Percentiles rank a stretch among this genome's conserved stretches.
Evolutionary conservation across 1,140 invertebrate species (phyloP).

Genomic region (Aethina tumida): DNA sequence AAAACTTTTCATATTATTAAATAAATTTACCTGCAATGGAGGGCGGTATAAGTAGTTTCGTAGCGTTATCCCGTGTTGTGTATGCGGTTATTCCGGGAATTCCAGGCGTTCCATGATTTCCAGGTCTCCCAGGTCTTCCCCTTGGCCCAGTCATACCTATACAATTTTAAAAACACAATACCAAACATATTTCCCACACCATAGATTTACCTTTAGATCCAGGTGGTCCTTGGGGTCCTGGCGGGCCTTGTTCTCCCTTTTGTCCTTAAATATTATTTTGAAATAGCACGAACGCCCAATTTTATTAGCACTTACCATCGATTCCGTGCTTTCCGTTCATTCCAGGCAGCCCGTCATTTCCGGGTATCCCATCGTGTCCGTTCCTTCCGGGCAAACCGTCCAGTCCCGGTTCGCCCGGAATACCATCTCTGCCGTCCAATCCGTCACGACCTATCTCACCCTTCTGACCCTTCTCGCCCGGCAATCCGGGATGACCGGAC

Average conservation of each 20-base stretch:
- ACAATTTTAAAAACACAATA: slow-evolving; percentile 6
- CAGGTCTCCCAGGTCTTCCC: slow-evolving; percentile 57
- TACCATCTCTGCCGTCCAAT: slow-evolving; percentile 74
- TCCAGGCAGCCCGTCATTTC: slow-evolving; percentile 60
- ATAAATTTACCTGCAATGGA: slow-evolving; percentile 50
- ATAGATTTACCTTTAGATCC: slow-evolving; percentile 37
- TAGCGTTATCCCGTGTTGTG: slow-evolving; percentile 40
- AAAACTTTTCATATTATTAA: too few relatives aligned
- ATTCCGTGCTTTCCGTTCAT: slow-evolving; percentile 55
- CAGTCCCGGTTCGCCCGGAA: slow-evolving; percentile 75
- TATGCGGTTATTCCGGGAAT: slow-evolving; percentile 65
- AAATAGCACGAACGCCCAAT: background rate
- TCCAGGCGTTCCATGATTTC: slow-evolving; percentile 55
- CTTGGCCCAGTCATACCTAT: slow-evolving; percentile 56
- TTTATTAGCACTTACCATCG: slow-evolving; percentile 46
- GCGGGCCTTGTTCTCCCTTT: slow-evolving; percentile 40
- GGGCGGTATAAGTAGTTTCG: slow-evolving; percentile 57
- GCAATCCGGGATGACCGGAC: slow-evolving; percentile 9
- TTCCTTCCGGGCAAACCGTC: slow-evolving; percentile 74
- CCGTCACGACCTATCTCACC: slow-evolving; percentile 54
- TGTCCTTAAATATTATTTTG: slow-evolving; percentile 13
- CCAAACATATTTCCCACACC: slow-evolving; percentile 1
- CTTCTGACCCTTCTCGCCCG: slow-evolving; percentile 20
- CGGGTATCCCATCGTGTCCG: slow-evolving; percentile 61
- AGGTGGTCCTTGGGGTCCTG: slow-evolving; percentile 48